These are phyloP conservation scores for Dryobates pubescens DNA, from an alignment of 2,797 vertebrate species.

Conservation along the genomic window DNA sequence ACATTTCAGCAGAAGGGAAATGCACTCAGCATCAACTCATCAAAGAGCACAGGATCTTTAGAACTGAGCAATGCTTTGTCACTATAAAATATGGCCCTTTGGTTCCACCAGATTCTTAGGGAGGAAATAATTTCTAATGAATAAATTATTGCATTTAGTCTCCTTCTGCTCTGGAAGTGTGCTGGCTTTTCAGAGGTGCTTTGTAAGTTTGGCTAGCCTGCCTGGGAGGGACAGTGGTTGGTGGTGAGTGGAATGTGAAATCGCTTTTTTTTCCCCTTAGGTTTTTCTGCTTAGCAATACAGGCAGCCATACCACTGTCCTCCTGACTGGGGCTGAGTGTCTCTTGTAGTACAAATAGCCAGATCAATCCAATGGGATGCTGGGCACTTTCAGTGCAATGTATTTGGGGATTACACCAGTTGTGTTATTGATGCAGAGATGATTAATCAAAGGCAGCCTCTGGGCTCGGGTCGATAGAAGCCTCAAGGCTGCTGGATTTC, in stretches of 20 bases:
- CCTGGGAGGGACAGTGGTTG: background rate
- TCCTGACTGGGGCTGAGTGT: background rate
- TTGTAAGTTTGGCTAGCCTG: background rate
- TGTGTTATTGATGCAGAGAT: background rate
- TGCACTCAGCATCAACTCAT: background rate
- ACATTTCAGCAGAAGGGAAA: conserved; percentile 10
- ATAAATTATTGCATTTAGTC: conserved; percentile 22
- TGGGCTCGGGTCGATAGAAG: background rate
- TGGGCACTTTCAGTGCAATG: background rate
- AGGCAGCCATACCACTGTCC: background rate
- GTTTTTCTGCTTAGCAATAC: background rate
- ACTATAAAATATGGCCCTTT: background rate
- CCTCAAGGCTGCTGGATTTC: background rate
- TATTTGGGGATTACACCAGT: background rate
- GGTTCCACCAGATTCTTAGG: background rate
- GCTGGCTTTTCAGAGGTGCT: background rate
- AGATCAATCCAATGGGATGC: background rate
- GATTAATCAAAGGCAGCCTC: conserved; percentile 11
- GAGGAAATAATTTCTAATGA: conserved; percentile 22
- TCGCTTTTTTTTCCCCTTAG: background rate
- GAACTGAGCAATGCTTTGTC: background rate
- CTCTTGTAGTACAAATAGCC: background rate
- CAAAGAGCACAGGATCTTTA: background rate
- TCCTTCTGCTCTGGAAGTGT: background rate
- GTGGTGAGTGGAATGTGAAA: background rate